Conservation (phyloP, 2,888 invertebrate species). For the Spodoptera picta region DNA sequence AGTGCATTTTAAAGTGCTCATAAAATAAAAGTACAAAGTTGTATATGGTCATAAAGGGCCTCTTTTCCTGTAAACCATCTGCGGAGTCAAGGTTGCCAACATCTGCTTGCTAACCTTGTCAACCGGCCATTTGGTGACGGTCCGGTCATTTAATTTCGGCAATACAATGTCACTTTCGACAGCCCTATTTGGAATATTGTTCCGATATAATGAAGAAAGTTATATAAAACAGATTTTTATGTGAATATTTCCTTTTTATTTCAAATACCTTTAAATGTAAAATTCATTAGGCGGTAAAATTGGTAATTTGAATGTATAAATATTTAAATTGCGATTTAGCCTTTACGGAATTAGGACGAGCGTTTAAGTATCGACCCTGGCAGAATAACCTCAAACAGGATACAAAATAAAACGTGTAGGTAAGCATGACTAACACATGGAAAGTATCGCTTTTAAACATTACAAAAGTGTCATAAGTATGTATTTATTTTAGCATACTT, state of each 20-base stretch:
- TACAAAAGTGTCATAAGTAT: not conserved
- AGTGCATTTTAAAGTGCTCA: not conserved
- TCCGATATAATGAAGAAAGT: constrained; percentile 4
- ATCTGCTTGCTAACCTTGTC: constrained; percentile 66
- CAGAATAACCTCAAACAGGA: not conserved
- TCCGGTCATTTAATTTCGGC: constrained; percentile 62
- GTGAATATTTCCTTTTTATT: too few species aligned
- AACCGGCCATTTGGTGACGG: constrained; percentile 56
- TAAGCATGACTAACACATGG: constrained; percentile 1
- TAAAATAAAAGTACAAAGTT: constrained; percentile 11
- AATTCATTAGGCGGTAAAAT: not conserved
- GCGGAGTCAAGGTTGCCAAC: constrained; percentile 67
- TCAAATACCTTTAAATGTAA: too few species aligned
- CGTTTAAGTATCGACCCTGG: constrained; percentile 9
- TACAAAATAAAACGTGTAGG: not conserved
- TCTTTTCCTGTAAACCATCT: constrained; percentile 48
- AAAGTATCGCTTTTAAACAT: constrained; percentile 1
- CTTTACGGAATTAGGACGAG: constrained; percentile 4
- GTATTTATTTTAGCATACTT: constrained; percentile 29
- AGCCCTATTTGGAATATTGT: constrained; percentile 28
- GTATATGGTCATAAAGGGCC: constrained; percentile 19
- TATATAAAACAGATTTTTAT: too few species aligned
- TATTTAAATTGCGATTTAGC: constrained; percentile 7
- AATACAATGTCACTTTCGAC: constrained; percentile 48
- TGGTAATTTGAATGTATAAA: constrained; percentile 5